Base-by-base conservation (phyloP, 23 tunicate species). In the Aplidium turbinatum region DNA sequence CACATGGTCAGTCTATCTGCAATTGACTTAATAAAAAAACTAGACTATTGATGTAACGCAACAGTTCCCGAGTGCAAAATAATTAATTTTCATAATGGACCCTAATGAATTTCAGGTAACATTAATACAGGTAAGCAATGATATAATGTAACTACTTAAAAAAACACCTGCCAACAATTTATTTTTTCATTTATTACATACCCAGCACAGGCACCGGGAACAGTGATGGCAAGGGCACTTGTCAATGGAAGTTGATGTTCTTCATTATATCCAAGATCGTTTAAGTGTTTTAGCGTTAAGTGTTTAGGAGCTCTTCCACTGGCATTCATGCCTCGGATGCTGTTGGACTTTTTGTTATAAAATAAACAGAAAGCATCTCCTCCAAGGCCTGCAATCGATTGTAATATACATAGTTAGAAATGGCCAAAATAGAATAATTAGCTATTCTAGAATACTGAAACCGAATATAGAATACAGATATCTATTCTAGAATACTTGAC, bases 181-280 rank as follows among this genome's bases (percentile, higher is more conserved):
- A 30, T 9, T 25, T 30, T 7, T 9, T 25, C 28, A 26, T 63
- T 30, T 24, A 26, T 26, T 19, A 25, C 35, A 47, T 46, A 82
- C 87, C 87, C 87, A 22, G 89, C 83, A 42, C 85, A 87, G 5
- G 97, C 89, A 13, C 97, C 97, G 36, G 97, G 97, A 1, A 83
- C 89, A 11, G 97, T 90, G 3, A 90, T 75, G 6, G 68, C 22
- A 2, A 82, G 33, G 4, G 85, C 86, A 63, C 71, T 71, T 28
- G 29, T 7, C 1, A 42, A 1, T 30, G 87, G 88, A 9, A 51
- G 55, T 29, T 56, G 62, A 30, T 80, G 78, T 27, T 47, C 35
- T 51, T 78, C 63, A 64, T 73, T 25, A 38, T 47, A 82, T 7
- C 85, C 82, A 33, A 30, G 48, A 0, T 20, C 13, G 56, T 82